Evolutionary conservation across 2,797 vertebrate genomes (phyloP), one percentile per base, ranked within the genome.

Genomic region (Odontamblyopus lacepedii): DNA sequence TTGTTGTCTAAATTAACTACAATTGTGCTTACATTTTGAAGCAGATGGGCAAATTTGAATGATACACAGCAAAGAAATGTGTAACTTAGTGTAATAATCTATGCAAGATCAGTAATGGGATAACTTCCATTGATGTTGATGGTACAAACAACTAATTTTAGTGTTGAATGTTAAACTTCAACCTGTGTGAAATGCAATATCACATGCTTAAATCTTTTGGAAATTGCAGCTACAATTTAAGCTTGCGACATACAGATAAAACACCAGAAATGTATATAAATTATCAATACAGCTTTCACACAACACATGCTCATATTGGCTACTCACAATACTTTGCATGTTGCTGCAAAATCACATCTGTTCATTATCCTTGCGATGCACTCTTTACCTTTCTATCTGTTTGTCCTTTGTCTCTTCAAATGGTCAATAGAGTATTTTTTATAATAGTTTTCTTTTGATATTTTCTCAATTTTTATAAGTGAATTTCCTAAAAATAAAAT

Each of bases 401-500:
- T 80, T 82, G 71, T 80, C 81, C 48, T 68, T 81, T 78, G 75
- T 90, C 85, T 81, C 82, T 86, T 78, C 83, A 75, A 84, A 86
- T 82, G 83, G 87, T 90, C 84, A 79, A 90, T 87, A 88, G 84
- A 93, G 86, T 93, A 92, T 94, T 94, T 95, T 95, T 94, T 94
- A 91, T 94, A 94, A 91, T 79, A 76, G 68, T 87, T 94, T 94
- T 92, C 79, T 92, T 94, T 92, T 91, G 87, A 92, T 93, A 91
- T 91, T 91, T 89, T 89, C 83, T 87, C 86, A 87, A 91, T 90
- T 94, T 94, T 93, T 93, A 92, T 92, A 94, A 89, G 79, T 86
- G 82, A 87, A 85, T 92, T 92, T 92, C 84, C 89, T 87, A 85
- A 91, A 82, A 84, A 73, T 75, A 73, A 71, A 78, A 82, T 72